Evolutionary conservation across 1,140 invertebrate species (phyloP).

Genomic region (Lutraria rhynchaena): DNA sequence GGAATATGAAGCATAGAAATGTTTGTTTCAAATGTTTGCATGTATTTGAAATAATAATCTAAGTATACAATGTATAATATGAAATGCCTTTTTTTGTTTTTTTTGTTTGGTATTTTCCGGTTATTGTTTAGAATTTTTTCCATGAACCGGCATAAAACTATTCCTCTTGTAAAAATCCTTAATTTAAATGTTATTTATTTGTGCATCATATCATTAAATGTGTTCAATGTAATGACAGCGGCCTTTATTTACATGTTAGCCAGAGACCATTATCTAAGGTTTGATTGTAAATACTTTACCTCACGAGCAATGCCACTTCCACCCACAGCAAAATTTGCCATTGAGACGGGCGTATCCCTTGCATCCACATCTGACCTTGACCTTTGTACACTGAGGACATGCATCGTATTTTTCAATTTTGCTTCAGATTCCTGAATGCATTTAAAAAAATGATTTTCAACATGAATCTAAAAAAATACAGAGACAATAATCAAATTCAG

Average conservation of each 20-base stretch:
- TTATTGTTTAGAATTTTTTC: too few species aligned
- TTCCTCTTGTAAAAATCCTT: too few species aligned
- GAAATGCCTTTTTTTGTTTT: too few species aligned
- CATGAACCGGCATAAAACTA: too few species aligned
- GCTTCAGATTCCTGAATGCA: conserved; percentile 54
- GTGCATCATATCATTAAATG: too few species aligned
- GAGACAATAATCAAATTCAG: not conserved
- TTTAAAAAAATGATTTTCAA: not conserved
- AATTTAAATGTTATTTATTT: too few species aligned
- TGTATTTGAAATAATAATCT: too few species aligned
- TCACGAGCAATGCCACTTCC: conserved; percentile 16
- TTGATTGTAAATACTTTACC: not conserved
- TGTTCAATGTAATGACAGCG: too few species aligned
- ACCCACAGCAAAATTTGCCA: not conserved
- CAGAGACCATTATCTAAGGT: not conserved
- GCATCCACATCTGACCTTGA: conserved; percentile 52
- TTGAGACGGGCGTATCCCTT: not conserved
- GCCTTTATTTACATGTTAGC: not conserved
- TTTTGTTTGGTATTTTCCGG: too few species aligned
- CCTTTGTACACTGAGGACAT: conserved; percentile 41
- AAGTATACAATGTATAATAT: too few species aligned
- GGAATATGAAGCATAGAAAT: too few species aligned
- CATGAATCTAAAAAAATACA: conserved; percentile 4
- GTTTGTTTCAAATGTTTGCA: too few species aligned
- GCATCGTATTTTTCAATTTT: conserved; percentile 50